Base-by-base conservation (phyloP, 2,888 invertebrate species). In the Hirtodrosophila confusa region DNA sequence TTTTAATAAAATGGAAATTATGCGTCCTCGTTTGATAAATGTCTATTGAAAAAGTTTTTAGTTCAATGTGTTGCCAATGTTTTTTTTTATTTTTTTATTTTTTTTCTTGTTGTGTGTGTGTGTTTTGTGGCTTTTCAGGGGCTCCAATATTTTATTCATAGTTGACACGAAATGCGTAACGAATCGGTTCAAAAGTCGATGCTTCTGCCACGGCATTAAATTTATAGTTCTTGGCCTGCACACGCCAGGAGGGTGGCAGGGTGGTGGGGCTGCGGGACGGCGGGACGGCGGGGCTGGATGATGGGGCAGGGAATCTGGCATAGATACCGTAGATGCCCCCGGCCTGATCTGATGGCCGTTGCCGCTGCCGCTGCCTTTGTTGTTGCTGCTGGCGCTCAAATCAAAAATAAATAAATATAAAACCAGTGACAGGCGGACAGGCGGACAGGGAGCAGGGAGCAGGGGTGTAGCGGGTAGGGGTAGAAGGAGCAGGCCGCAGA, bases 81-180 rank as follows among this genome's bases (percentile, higher is more conserved):
- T 62, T 75, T 58, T 55, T 7, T 4, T 24, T 55, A 43, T 5
- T 36, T 2, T 41, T 3, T 23, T 17, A 57, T 44, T 23, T 37
- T 24, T 31, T 17, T 60, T 44, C 17, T 37, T 29, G 35, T 35
- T 39, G 45, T 57, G 36, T 68, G 39, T 49, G 43, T 70, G 61
- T 47, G 45, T 27, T 62, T 43, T 58, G 45, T 69, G 85, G 75
- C 58, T 80, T 75, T 78, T 74, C 71, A 66, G 80, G 80, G 70
- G 76, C 83, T 64, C 69, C 77, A 86, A 84, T 84, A 84, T 84
- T 86, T 84, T 84, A 84, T 84, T 80, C 86, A 85, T 86, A 84
- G 83, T 84, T 84, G 83, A 86, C 83, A 84, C 78, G 85, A 86
- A 86, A 84, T 80, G 83, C 86, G 86, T 86, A 86, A 84, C 83